Evolutionary conservation across 2,888 invertebrate genomes (phyloP), one percentile per base, ranked within the genome.

Genomic region (Hypomecis punctinalis): DNA sequence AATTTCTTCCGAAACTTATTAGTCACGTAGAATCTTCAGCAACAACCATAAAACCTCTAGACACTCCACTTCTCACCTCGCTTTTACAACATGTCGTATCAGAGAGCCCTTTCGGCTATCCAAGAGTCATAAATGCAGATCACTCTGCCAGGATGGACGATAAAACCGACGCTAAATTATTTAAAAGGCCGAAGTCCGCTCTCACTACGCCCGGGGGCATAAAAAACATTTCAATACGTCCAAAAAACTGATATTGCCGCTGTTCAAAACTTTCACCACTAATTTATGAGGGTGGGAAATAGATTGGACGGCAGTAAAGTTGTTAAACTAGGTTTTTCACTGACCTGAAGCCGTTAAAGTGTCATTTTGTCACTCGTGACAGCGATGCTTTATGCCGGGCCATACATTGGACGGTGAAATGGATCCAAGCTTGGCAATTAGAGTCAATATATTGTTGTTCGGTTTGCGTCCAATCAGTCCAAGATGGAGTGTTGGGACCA

Each of bases 111-210:
- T 49, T 23, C 23, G 48, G 9, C 52, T 53, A 53, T 48, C 43
- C 55, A 54, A 64, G 43, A 52, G 60, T 61, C 58, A 68, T 72
- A 70, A 67, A 70, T 72, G 70, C 72, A 68, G 72, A 72, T 68
- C 55, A 58, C 56, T 63, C 55, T 39, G 37, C 49, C 48, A 11
- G 46, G 70, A 72, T 64, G 72, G 70, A 64, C 74, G 68, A 73
- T 76, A 75, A 76, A 77, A 72, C 58, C 70, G 61, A 66, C 70
- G 68, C 58, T 79, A 76, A 80, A 81, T 81, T 76, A 81, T 82
- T 81, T 80, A 80, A 80, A 80, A 75, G 76, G 73, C 62, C 66
- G 46, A 53, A 53, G 49, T 46, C 5, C 23, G 33, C 39, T n/a
- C 36, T 13, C 42, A 53, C 43, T 33, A 49, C 23, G n/a, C 49